These are phyloP conservation scores for Dicyrtomina minuta DNA, from an alignment of 2,888 invertebrate species.

Conservation along the genomic window DNA sequence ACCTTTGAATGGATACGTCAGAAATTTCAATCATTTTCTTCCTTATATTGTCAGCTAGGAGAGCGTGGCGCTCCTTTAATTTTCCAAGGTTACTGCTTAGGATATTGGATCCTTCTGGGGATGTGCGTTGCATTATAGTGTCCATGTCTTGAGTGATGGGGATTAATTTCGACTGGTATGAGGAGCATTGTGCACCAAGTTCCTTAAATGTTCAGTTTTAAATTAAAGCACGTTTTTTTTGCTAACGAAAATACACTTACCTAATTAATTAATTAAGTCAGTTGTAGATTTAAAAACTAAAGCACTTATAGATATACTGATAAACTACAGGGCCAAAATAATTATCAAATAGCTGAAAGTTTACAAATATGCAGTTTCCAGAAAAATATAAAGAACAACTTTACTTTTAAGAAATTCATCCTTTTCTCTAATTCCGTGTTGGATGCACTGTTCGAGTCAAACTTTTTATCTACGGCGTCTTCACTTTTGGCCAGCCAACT, in stretches of 20 bases:
- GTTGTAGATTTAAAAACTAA: too few relatives aligned
- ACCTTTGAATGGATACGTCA: conserved; percentile 71
- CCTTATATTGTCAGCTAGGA: conserved; percentile 74
- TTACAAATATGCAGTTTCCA: too few relatives aligned
- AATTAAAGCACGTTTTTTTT: conserved; percentile 7
- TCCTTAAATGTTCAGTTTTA: conserved; percentile 51
- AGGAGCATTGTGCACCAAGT: conserved; percentile 76
- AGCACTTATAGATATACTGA: too few relatives aligned
- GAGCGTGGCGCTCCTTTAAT: conserved; percentile 72
- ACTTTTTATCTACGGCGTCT: conserved; percentile 35
- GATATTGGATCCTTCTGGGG: conserved; percentile 72
- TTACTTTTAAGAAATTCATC: conserved; percentile 47
- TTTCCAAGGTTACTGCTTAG: conserved; percentile 72
- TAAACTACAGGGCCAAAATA: too few relatives aligned
- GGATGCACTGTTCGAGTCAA: conserved; percentile 41
- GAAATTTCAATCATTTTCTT: conserved; percentile 76
- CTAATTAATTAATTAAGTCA: too few relatives aligned
- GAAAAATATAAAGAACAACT: neutral
- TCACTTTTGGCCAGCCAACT: conserved; percentile 63
- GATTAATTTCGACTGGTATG: conserved; percentile 80
- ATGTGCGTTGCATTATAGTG: conserved; percentile 72
- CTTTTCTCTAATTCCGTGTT: conserved; percentile 48
- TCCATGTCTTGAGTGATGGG: conserved; percentile 77
- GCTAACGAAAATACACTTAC: too few relatives aligned
- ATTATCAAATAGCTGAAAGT: too few relatives aligned